phyloP scores from a whole-genome alignment of 2,888 invertebrate species.

The Amblyjoppa proteus region DNA sequence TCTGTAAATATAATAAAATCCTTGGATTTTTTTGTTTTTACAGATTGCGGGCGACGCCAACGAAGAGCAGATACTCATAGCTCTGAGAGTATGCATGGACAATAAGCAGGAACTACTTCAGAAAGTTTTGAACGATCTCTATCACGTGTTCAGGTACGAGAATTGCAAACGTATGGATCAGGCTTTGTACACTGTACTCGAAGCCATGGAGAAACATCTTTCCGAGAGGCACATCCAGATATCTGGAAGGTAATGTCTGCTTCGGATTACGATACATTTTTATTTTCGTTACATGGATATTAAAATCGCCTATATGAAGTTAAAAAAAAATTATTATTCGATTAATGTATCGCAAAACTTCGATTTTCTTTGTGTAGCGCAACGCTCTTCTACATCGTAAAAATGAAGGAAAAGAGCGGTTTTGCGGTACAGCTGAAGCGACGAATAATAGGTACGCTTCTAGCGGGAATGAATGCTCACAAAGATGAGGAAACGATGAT shows the following conservation, averaged over 20 bases:
- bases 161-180: constrained; percentile 91
- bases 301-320: neutral
- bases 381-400: constrained; percentile 97
- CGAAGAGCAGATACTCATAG: constrained; percentile 95
- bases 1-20: neutral
- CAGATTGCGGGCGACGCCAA: constrained; percentile 96
- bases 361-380: constrained; percentile 88
- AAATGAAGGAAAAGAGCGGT: constrained; percentile 92
- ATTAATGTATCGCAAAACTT: neutral
- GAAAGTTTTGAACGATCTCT: constrained; percentile 96
- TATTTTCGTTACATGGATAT: neutral
- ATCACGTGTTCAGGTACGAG: constrained; percentile 94
- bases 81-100: constrained; percentile 93
- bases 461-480: constrained; percentile 96
- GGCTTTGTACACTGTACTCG: constrained; percentile 92
- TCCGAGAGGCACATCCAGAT: constrained; percentile 96
- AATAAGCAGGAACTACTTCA: constrained; percentile 92
- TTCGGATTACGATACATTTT: constrained; percentile 19
- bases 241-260: constrained; percentile 90
- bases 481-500: constrained; percentile 96
- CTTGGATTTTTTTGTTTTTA: neutral
- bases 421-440: constrained; percentile 91
- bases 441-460: constrained; percentile 92
- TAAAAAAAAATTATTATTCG: too few relatives aligned
- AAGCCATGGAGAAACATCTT: constrained; percentile 95